Conservation (phyloP, 1,140 invertebrate genomes). For the Chrysoperla carnea region DNA sequence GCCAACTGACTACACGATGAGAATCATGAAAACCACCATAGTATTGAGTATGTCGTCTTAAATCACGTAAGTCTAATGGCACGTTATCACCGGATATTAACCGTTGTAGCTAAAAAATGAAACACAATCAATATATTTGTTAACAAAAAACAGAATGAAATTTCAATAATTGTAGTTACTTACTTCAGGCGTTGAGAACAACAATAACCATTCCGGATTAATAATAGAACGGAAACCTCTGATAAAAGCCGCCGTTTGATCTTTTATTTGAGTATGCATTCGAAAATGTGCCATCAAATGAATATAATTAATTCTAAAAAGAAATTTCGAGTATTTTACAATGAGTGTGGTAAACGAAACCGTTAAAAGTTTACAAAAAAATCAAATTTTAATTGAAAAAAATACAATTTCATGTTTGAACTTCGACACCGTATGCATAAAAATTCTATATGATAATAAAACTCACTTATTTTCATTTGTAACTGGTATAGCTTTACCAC, state of each 20-base stretch:
- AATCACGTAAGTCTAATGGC: slow-evolving; percentile 77
- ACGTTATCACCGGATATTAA: slow-evolving; percentile 84
- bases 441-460: too few species aligned
- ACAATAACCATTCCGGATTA: slow-evolving; percentile 82
- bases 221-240: slow-evolving; percentile 92
- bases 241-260: slow-evolving; percentile 92
- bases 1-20: slow-evolving; percentile 92
- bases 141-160: not conserved
- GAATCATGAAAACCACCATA: slow-evolving; percentile 99
- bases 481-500: slow-evolving; percentile 80
- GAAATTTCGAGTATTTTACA: slow-evolving; percentile 6
- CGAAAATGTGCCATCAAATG: slow-evolving; percentile 97
- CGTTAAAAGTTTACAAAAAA: too few species aligned
- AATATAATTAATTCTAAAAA: slow-evolving; percentile 82
- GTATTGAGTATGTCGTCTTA: slow-evolving; percentile 89
- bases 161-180: slow-evolving; percentile 3
- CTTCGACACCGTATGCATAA: too few species aligned
- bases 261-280: slow-evolving; percentile 92
- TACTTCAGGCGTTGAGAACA: slow-evolving; percentile 95
- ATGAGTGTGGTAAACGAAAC: too few species aligned
- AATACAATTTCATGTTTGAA: not conserved
- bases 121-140: not conserved
- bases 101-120: slow-evolving; percentile 48
- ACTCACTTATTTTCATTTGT: slow-evolving; percentile 92
- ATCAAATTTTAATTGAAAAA: not conserved